Conservation (phyloP, 2,888 invertebrate genomes). For the Temnothorax ravouxi region DNA sequence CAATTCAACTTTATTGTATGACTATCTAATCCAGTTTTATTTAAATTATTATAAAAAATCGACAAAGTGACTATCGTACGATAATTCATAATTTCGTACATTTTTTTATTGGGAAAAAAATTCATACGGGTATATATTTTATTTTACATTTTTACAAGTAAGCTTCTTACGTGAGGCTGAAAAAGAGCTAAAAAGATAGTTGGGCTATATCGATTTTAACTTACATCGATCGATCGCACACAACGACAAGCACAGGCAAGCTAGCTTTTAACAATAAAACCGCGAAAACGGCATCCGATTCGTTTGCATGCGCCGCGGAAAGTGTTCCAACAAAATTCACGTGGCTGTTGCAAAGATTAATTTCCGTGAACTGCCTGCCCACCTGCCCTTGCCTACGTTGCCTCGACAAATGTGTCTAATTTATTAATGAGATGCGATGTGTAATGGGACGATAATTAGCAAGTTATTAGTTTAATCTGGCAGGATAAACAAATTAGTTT, state of each 20-base stretch:
- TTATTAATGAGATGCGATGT: slow-evolving; percentile 71
- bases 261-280: slow-evolving; percentile 20
- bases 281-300: slow-evolving; percentile 43
- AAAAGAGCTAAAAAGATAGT: slow-evolving; percentile 15
- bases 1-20: neutral
- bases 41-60: neutral
- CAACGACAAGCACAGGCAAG: slow-evolving; percentile 30
- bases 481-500: slow-evolving; percentile 21
- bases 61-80: neutral
- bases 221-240: slow-evolving; percentile 64
- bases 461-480: slow-evolving; percentile 60
- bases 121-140: neutral
- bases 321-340: slow-evolving; percentile 19
- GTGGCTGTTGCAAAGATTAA: slow-evolving; percentile 62
- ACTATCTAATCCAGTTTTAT: neutral
- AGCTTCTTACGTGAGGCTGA: neutral
- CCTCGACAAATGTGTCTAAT: slow-evolving; percentile 79
- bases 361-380: slow-evolving; percentile 72
- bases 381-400: slow-evolving; percentile 77
- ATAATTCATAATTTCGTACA: neutral
- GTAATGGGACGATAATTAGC: slow-evolving; percentile 57
- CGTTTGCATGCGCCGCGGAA: slow-evolving; percentile 45
- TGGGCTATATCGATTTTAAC: neutral
- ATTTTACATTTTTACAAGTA: slow-evolving; percentile 20
- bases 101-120: neutral